Evolutionary conservation across 1,140 invertebrate species (phyloP), one percentile per base, ranked within the genome.

Genomic region (Pygmarrhopalites habei): DNA sequence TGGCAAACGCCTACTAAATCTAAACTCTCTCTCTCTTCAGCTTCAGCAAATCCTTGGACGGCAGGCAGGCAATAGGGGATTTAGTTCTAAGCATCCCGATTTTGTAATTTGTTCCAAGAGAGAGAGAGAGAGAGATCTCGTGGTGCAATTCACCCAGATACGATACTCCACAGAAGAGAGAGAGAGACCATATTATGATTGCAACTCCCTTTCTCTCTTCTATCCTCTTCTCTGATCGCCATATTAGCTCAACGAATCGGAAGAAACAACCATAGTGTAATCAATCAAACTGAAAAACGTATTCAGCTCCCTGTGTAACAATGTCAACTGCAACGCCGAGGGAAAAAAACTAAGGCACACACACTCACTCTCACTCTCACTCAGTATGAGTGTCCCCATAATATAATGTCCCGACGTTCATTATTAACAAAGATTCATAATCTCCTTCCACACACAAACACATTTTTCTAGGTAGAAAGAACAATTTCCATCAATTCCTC

Each of bases 201-300:
- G 19, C 4, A 26, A 52, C 49, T 52, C 49, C 49, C 49, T 28
- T 39, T 12, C 4, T 28, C 49, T 51, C n/a, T 28, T 51, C 21
- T 30, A 32, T n/a, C 35, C 30, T 39, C 53, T 39, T 23, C 10
- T 35, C 53, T 52, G 49, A 39, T 56, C 53, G 30, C 32, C 43
- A 58, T 58, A 28, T 58, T 35, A 46, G 32, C n/a, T 28, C 57
- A 58, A 58, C 57, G 35, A 46, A 46, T 44, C 32, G 57, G 57
- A 58, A 58, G 32, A 43, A 58, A 58, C 32, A 58, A 44, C 35
- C 57, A 46, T 44, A 58, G 57, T 26, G 57, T 44, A 58, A 58
- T 46, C 57, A 58, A 58, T 58, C 57, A 58, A 14, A 25, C 28
- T 58, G 32, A 43, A 28, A 44, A 58, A 58, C 25, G 2, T 56